Evolutionary conservation across 1,140 invertebrate species (phyloP).

Genomic region (Centruroides sculpturatus): DNA sequence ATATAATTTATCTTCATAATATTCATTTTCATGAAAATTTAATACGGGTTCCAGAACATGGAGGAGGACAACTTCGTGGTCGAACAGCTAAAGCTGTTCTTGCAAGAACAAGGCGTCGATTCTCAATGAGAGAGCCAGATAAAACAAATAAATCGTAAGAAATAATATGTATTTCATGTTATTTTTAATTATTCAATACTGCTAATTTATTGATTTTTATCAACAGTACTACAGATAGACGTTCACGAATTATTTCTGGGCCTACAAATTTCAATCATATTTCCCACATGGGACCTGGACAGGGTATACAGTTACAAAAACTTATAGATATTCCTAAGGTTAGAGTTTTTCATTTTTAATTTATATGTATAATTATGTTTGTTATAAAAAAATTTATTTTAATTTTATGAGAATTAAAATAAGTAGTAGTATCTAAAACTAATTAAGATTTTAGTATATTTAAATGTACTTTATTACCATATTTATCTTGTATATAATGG

Average conservation of each 20-base stretch:
- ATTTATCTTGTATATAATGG: too few species aligned
- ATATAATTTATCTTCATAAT: conserved; percentile 74
- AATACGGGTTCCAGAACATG: conserved; percentile 12
- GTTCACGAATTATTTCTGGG: conserved; percentile 88
- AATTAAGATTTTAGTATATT: too few species aligned
- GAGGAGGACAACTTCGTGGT: conserved; percentile 1
- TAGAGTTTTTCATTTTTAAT: not conserved
- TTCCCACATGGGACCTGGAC: conserved; percentile 94
- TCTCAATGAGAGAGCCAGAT: conserved; percentile 12
- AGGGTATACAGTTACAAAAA: conserved; percentile 83
- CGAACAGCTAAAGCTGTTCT: conserved; percentile 6
- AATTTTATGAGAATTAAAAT: too few species aligned
- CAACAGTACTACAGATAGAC: conserved; percentile 38
- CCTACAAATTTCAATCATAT: conserved; percentile 98
- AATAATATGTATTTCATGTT: not conserved
- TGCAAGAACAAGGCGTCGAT: conserved; percentile 7
- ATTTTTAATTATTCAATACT: too few species aligned
- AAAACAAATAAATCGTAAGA: conserved; percentile 11
- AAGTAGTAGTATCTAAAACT: too few species aligned
- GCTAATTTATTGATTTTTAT: too few species aligned
- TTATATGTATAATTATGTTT: too few species aligned
- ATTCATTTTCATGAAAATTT: conserved; percentile 53
- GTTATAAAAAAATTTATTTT: too few species aligned
- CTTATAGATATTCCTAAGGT: conserved; percentile 74
- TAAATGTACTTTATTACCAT: too few species aligned